phyloP scores from a whole-genome alignment of 2,797 vertebrate genomes.

The Streptopelia turtur region DNA sequence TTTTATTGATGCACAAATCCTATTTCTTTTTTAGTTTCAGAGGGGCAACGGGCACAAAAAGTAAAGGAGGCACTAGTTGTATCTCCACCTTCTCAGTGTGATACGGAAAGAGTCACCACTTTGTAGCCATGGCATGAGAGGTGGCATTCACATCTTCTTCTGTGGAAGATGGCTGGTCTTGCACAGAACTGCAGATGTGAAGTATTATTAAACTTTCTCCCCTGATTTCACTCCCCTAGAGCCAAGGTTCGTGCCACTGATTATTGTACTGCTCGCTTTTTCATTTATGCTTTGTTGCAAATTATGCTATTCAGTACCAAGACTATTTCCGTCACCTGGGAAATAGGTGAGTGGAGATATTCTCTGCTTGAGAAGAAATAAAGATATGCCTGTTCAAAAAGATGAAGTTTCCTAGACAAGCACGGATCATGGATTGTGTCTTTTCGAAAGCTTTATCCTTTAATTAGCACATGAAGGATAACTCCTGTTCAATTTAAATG shows the following conservation, averaged over 20 bases:
- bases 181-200: background rate
- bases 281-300: background rate
- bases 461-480: background rate
- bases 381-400: background rate
- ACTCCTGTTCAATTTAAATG: background rate
- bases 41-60: background rate
- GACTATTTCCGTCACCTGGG: background rate
- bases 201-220: background rate
- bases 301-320: background rate
- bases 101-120: background rate
- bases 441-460: conserved; percentile 2
- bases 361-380: background rate
- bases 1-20: background rate
- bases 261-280: background rate
- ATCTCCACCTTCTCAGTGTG: background rate
- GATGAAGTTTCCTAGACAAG: background rate
- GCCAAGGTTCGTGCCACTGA: background rate
- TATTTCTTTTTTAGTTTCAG: background rate
- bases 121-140: background rate
- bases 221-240: background rate
- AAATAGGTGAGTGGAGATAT: background rate
- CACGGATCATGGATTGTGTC: background rate
- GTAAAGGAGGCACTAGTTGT: background rate
- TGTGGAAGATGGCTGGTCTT: background rate
- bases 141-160: background rate